Base-by-base conservation (phyloP, 2,888 invertebrate genomes). In the Lordiphosa fenestrarum region DNA sequence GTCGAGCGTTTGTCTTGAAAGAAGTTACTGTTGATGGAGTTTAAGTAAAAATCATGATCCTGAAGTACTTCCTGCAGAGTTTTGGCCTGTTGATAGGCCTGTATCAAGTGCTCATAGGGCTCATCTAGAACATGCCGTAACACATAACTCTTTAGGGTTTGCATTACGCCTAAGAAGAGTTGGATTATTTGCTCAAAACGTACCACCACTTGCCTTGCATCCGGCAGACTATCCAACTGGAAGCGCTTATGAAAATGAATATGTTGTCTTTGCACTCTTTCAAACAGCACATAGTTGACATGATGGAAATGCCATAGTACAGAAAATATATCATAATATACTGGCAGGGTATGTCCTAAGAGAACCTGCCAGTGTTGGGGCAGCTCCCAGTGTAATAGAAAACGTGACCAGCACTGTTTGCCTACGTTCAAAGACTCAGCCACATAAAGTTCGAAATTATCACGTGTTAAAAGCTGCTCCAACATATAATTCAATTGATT, bases 291-390 rank as follows among this genome's bases (percentile, higher is more conserved):
- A 35, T 73, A 81, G 37, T 71, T 15, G 0, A 60, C 56, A 4
- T 57, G 60, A 37, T 77, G 74, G 4, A 82, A 38, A 9, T 51
- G 57, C 78, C 78, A 82, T 6, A 82, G 33, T 4, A 15, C 36
- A 0, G 5, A n/a, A 2, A 59, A 75, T 9, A 62, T 53, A 0
- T 3, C 5, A 2, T 54, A 68, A 12, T 82, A 82, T 2, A 37
- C 41, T 1, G 7, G 3, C 7, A 55, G 10, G 1, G 53, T 37
- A 0, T 41, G n/a, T 0, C 60, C 71, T 5, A 75, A 25, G 1
- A 75, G 25, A 0, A 53, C 52, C 0, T 0, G 4, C 74, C 74
- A 75, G 19, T 54, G 54, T 0, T 4, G 0, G 0, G 59, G 37
- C 3, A 52, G 25, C 0, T 15, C 38, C 62, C 82, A 64, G 3